Conservation (phyloP, 2,888 invertebrate genomes). For the Drosophila meridiana region DNA sequence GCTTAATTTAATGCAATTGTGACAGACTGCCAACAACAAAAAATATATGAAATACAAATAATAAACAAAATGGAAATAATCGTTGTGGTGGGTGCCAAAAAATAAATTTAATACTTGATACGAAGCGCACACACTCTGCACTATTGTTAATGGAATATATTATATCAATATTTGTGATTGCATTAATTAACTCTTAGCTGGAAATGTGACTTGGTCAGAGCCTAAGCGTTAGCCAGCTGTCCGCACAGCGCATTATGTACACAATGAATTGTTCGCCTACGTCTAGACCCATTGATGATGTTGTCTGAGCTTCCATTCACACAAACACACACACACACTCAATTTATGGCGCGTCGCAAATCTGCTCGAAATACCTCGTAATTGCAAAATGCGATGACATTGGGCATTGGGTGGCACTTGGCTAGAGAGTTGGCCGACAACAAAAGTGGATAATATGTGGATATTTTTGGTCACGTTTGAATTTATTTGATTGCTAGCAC, state of each 20-base stretch:
- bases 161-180: constrained; percentile 9
- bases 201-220: not conserved
- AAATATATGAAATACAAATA: constrained; percentile 8
- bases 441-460: constrained; percentile 79
- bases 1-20: constrained; percentile 67
- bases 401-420: constrained; percentile 28
- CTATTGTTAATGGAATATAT: not conserved
- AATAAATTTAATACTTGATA: constrained; percentile 14
- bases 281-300: constrained; percentile 73
- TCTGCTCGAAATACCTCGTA: constrained; percentile 75
- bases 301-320: constrained; percentile 61
- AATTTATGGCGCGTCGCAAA: constrained; percentile 78
- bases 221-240: not conserved
- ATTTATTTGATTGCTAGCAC: constrained; percentile 82
- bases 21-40: constrained; percentile 31
- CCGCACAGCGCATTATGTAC: constrained; percentile 37
- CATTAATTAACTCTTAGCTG: constrained; percentile 15
- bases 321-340: constrained; percentile 3
- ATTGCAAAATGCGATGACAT: constrained; percentile 51
- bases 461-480: constrained; percentile 83
- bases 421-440: constrained; percentile 22
- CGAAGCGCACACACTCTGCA: constrained; percentile 11
- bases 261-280: constrained; percentile 51
- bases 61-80: constrained; percentile 11
- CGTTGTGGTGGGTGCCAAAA: constrained; percentile 26